A percentile compares a stretch with the other conserved stretches of the same genome.
These are phyloP conservation scores for Recurvirostra avosetta DNA, from an alignment of 2,113 vertebrate species.

Conservation along the genomic window DNA sequence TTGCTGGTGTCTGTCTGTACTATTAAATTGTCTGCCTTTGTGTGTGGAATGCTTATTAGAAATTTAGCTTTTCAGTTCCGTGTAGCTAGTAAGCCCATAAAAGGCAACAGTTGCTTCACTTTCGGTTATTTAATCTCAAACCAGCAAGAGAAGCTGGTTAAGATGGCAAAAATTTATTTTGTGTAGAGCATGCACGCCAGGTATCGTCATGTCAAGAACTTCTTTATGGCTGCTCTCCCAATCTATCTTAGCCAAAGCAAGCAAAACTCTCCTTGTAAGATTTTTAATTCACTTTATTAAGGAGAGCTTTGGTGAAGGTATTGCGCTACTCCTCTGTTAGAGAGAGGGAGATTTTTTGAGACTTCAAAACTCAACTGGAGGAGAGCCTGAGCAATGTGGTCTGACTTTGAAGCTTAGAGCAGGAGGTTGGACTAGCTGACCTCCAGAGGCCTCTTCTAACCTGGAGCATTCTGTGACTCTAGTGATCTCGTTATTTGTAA, in stretches of 20 bases:
- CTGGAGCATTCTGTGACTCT: neutral
- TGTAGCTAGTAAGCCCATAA: neutral
- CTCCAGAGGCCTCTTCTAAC: neutral
- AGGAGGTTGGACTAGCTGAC: neutral
- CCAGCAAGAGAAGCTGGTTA: neutral
- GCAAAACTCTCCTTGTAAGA: neutral
- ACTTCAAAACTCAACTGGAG: neutral
- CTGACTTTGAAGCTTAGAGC: neutral
- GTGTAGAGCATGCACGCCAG: no score
- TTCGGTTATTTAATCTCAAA: neutral
- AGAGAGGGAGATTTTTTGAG: neutral
- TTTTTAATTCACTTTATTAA: neutral
- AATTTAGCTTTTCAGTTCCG: neutral
- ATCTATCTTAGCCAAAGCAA: neutral
- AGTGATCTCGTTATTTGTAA: neutral
- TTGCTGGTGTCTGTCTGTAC: neutral
- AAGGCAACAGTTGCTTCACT: neutral
- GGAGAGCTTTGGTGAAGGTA: neutral
- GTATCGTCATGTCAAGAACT: neutral
- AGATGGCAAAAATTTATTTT: neutral
- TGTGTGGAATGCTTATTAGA: neutral
- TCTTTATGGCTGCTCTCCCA: neutral
- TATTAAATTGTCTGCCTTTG: neutral
- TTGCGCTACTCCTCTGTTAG: neutral
- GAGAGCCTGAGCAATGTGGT: neutral